phyloP scores from a whole-genome alignment of 1,140 invertebrate genomes.

The Aleiodes sp. region DNA sequence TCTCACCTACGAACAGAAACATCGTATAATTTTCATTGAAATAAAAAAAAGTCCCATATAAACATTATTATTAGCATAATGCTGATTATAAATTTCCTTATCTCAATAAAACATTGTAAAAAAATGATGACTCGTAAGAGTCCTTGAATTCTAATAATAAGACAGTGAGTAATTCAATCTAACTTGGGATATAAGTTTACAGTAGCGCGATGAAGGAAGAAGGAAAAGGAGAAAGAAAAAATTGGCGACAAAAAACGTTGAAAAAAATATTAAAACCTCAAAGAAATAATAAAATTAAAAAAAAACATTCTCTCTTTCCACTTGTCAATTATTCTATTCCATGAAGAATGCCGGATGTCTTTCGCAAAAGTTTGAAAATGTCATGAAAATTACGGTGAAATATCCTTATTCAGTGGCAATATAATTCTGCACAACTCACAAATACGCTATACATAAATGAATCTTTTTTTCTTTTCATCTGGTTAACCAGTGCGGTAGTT shows the following conservation, averaged over 20 bases:
- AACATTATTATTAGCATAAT: background rate
- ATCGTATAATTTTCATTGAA: no score
- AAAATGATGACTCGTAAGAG: background rate
- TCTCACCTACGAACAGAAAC: slow-evolving; percentile 77
- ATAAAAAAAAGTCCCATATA: background rate
- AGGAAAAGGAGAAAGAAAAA: background rate
- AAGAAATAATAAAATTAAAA: no score
- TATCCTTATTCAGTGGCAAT: no score
- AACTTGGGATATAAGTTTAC: background rate
- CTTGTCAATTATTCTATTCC: no score
- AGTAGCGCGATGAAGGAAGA: background rate
- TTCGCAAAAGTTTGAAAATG: no score
- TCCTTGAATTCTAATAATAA: slow-evolving; percentile 25
- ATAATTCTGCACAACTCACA: no score
- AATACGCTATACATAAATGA: no score
- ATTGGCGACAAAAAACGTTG: background rate
- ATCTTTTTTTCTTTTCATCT: no score
- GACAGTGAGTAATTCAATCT: slow-evolving; percentile 26
- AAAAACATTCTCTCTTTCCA: no score
- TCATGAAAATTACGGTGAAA: no score
- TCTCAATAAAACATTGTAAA: background rate
- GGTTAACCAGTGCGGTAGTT: slow-evolving; percentile 11
- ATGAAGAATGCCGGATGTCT: no score
- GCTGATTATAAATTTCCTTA: slow-evolving; percentile 14
- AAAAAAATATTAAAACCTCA: slow-evolving; percentile 10